Evolutionary conservation across 2,797 vertebrate species (phyloP).

Genomic region (Gobio occitaniae): DNA sequence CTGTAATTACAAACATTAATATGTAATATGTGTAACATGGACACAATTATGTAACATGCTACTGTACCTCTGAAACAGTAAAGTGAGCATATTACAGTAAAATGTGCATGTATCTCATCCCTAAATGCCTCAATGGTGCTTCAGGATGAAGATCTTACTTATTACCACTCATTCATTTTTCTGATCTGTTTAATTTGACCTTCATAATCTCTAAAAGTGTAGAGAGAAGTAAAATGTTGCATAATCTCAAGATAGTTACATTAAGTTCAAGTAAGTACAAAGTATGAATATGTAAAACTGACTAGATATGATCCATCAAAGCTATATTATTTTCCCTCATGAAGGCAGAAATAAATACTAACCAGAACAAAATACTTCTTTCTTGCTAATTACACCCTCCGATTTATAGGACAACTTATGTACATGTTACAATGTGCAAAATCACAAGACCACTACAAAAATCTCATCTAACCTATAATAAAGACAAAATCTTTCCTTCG

Average conservation of each 20-base stretch:
- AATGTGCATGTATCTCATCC: not conserved
- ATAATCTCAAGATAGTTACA: not conserved
- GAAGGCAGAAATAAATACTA: constrained; percentile 24
- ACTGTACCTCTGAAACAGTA: constrained; percentile 4
- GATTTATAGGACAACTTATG: constrained; percentile 4
- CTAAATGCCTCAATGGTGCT: not conserved
- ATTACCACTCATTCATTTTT: not conserved
- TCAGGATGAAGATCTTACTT: constrained; percentile 3
- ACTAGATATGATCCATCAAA: constrained; percentile 28
- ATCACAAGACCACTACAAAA: constrained; percentile 33
- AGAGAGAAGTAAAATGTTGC: not conserved
- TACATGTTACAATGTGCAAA: constrained; percentile 36
- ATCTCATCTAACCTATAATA: constrained; percentile 19
- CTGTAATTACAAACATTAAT: not conserved
- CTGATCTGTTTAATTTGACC: constrained; percentile 1
- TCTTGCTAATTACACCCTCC: not conserved
- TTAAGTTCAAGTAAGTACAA: constrained; percentile 37
- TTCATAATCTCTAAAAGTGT: not conserved
- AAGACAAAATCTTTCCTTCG: constrained; percentile 25
- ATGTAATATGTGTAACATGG: not conserved
- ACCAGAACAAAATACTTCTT: not conserved
- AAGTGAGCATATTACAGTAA: not conserved
- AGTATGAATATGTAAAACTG: constrained; percentile 1
- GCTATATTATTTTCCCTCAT: constrained; percentile 13
- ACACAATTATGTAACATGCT: constrained; percentile 13